phyloP scores from a whole-genome alignment of 2,888 invertebrate genomes.

The Mythimna impura region DNA sequence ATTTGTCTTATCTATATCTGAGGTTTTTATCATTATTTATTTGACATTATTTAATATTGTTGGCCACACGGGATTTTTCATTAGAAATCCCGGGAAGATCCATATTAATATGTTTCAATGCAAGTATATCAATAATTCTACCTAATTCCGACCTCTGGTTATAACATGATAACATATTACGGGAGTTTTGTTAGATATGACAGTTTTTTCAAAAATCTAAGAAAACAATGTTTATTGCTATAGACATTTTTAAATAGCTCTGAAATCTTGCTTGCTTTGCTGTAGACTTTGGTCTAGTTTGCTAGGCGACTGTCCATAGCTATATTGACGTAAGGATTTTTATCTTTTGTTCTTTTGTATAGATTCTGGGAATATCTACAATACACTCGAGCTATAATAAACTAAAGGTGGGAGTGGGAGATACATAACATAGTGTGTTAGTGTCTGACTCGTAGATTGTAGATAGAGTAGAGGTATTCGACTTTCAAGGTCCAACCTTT shows the following conservation, averaged over 20 bases:
- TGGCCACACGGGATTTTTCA: no score
- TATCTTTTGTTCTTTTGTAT: constrained; percentile 26
- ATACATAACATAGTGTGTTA: constrained; percentile 9
- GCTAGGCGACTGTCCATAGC: background rate
- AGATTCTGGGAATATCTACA: constrained; percentile 23
- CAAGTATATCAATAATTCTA: no score
- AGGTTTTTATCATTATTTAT: no score
- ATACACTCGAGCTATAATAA: constrained; percentile 9
- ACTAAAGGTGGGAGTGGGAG: constrained; percentile 11
- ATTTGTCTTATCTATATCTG: no score
- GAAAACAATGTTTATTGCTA: background rate
- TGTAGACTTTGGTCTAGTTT: background rate
- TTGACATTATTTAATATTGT: no score
- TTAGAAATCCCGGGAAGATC: no score
- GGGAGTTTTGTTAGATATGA: background rate
- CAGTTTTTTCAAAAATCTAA: background rate
- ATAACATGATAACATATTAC: no score
- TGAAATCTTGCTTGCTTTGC: background rate
- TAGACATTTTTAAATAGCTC: background rate
- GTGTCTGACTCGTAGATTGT: constrained; percentile 2
- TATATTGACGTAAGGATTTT: background rate
- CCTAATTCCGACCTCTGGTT: no score
- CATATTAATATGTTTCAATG: no score
- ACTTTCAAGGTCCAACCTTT: constrained; percentile 47
- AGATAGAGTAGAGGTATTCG: constrained; percentile 15